Base-by-base conservation (phyloP, 1,140 invertebrate species). In the Heliconius hermathena region DNA sequence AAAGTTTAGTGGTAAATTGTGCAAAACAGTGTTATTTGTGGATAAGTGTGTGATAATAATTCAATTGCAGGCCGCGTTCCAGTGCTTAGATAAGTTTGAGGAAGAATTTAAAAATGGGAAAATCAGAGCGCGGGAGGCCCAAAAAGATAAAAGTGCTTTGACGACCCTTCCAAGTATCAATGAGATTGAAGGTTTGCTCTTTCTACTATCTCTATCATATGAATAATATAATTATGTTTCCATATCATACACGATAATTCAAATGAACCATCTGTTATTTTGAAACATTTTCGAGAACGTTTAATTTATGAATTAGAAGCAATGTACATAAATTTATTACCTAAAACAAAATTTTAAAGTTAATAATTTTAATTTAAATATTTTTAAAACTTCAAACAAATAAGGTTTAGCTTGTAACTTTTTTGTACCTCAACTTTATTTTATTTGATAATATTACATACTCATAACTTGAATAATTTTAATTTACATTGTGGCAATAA, bases 141-240 rank as follows among this genome's bases (percentile, higher is more conserved):
- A 82, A 18, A 93, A 90, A 76, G 88, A 94, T 46, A 94, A 91
- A 84, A 88, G 82, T 74, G 78, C 54, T 72, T 72, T 83, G 81
- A 89, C 87, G 41, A 88, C 85, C 70, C 87, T 94, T 74, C 88
- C 92, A 82, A 90, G 90, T 73, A 93, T 94, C 71, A 76, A 90
- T 73, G 92, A 94, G 78, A 89, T 89, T 66, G 92, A 91, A 81
- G 89, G 91, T 92, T 83, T 74, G 80, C 76, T 72, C 82, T 82
- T 29, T 66, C 8, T 54, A 54, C 52, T n/a, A n/a, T n/a, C 20
- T 41, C 41, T 46, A 46, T 46, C 41, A 46, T 46, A 16, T 46
- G 41, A 46, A 1, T 46, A 16, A 46, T 46, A 46, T 46, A 46
- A 46, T 46, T 13, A 46, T 13, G 41, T 13, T 46, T 46, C 41